Evolutionary conservation across 2,113 vertebrate species (phyloP), one percentile per base, ranked within the genome.

Genomic region (Raja brachyura): DNA sequence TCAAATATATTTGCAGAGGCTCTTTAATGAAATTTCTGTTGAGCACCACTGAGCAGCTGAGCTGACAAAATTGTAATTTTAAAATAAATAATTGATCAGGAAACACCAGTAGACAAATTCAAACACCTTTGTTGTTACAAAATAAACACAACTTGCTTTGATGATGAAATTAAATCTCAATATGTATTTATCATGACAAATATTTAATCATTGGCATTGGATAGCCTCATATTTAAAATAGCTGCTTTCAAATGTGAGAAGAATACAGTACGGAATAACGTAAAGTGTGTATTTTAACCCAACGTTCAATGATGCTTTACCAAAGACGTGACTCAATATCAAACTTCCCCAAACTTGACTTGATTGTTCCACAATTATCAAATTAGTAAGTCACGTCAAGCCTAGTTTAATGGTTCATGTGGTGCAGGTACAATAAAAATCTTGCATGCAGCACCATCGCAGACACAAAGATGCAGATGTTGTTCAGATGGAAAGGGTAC

Each of bases 31-130:
- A 13, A 1, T 6, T 86, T 48, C 54, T 18, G 18, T 48, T 22
- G 39, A 77, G 68, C n/a, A 77, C 28, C 1, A 48, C 54, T 48
- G 39, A 48, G 18, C 11, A 81, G 5, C 4, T n/a, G 54, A 86
- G 83, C 28, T 59, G 59, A 86, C 56, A 61, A 85, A 85, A 59
- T 85, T 13, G 5, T 31, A 7, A 77, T 11, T 81, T 79, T 8
- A 81, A 25, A 81, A 61, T 59, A 28, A 85, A 85, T 85, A 61
- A 85, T 85, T 85, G 10, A 22, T 59, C 81, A 85, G 81, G 16
- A 59, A 59, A 85, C 54, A 25, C 7, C 48, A 83, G 39, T 8
- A 83, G 39, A 83, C 39, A 10, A 56, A 39, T 83, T 56, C 79
- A 39, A 56, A 83, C 14, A 56, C 54, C 22, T 54, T 54, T 83